A percentile compares a stretch with the other conserved stretches of the same genome.
phyloP scores from a whole-genome alignment of 2,797 vertebrate species.

The Lutjanus argentimaculatus region DNA sequence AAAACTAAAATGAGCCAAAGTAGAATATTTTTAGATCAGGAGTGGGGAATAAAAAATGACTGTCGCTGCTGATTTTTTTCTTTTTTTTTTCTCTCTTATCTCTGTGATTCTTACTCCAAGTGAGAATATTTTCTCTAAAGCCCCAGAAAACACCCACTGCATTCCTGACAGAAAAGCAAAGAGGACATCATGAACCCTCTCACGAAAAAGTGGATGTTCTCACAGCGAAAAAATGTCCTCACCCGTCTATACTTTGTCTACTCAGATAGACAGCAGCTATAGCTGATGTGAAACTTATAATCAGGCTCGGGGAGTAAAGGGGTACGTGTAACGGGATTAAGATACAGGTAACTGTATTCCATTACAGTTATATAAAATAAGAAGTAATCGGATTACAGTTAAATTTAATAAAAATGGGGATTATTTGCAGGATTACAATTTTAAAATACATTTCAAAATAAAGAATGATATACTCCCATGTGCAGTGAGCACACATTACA shows the following conservation, averaged over 20 bases:
- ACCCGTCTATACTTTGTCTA: background rate
- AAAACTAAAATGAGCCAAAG: conserved; percentile 3
- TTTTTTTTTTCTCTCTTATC: conserved; percentile 28
- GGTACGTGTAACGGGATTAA: no score
- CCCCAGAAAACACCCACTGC: conserved; percentile 1
- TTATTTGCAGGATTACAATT: no score
- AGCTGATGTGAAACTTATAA: background rate
- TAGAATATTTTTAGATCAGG: conserved; percentile 6
- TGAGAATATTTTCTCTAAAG: conserved; percentile 63
- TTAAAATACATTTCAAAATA: no score
- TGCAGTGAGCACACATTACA: no score
- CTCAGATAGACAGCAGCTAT: background rate
- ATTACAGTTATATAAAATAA: no score
- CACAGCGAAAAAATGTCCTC: background rate
- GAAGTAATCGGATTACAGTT: no score
- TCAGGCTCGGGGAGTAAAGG: no score
- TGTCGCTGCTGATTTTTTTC: conserved; percentile 15
- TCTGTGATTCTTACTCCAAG: conserved; percentile 13
- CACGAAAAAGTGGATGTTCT: background rate
- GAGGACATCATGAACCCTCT: background rate
- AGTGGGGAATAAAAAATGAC: conserved; percentile 1
- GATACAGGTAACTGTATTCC: no score
- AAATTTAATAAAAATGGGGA: no score
- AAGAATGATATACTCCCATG: no score
- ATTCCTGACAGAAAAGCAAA: conserved; percentile 30